Conservation (phyloP, 1,140 invertebrate genomes). For the Agrypnia vestita region DNA sequence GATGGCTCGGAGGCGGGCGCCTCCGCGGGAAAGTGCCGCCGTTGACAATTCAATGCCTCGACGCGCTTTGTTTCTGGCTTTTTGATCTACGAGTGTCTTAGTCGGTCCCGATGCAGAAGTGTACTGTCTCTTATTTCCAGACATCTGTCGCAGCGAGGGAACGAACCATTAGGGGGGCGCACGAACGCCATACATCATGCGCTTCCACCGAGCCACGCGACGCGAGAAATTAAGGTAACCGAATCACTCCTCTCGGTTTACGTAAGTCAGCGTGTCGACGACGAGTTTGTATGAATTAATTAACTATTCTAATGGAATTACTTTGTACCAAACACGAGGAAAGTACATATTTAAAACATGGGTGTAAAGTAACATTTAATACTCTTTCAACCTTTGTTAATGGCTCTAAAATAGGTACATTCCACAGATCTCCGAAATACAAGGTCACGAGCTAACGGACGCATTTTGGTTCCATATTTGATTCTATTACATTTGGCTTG, state of each 20-base stretch:
- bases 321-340: neutral
- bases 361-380: no score
- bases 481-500: no score
- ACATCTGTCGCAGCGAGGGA: conserved; percentile 41
- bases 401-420: no score
- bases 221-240: conserved; percentile 39
- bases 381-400: no score
- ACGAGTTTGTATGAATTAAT: conserved; percentile 4
- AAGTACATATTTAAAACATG: no score
- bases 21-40: neutral
- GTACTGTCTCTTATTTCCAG: conserved; percentile 32
- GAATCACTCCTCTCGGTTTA: conserved; percentile 8
- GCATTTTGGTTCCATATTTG: no score
- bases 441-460: no score
- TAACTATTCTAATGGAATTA: neutral
- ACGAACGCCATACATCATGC: conserved; percentile 38
- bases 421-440: no score
- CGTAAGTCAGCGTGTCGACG: neutral
- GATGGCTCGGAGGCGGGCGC: conserved; percentile 1
- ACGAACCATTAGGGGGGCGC: conserved; percentile 33
- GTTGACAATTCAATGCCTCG: conserved; percentile 30
- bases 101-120: neutral
- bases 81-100: conserved; percentile 37
- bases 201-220: conserved; percentile 5
- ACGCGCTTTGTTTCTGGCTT: conserved; percentile 34